phyloP scores from a whole-genome alignment of 1,140 invertebrate genomes.

The Glossosoma conforme region DNA sequence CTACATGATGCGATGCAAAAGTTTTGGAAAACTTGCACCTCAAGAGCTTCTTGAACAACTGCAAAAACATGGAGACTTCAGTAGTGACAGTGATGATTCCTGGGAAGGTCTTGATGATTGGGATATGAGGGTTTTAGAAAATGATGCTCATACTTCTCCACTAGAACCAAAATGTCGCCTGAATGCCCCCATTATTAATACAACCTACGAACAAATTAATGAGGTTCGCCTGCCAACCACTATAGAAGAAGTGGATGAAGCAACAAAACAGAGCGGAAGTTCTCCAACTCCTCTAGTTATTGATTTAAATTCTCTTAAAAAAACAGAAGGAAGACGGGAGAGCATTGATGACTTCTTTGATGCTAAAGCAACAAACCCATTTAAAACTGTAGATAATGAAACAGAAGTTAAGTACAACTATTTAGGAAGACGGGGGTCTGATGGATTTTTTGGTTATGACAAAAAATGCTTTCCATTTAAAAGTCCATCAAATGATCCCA shows the following conservation, averaged over 20 bases:
- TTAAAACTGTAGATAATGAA: constrained; percentile 1
- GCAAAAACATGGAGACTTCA: constrained; percentile 21
- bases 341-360: constrained; percentile 30
- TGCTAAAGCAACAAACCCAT: constrained; percentile 15
- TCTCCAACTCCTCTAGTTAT: constrained; percentile 5
- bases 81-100: constrained; percentile 35
- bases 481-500: constrained; percentile 5
- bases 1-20: constrained; percentile 33
- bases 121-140: constrained; percentile 33
- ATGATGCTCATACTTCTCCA: constrained; percentile 22
- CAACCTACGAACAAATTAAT: background rate
- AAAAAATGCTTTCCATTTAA: constrained; percentile 14
- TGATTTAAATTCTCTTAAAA: constrained; percentile 3
- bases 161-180: constrained; percentile 14
- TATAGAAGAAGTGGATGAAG: constrained; percentile 20
- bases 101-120: constrained; percentile 36
- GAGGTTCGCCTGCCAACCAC: constrained; percentile 4
- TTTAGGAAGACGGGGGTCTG: constrained; percentile 23
- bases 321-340: constrained; percentile 16
- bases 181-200: constrained; percentile 7
- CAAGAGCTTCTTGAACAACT: constrained; percentile 34
- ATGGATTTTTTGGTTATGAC: constrained; percentile 17
- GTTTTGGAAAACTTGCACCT: constrained; percentile 32
- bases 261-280: constrained; percentile 1
- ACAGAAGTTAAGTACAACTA: constrained; percentile 1